A percentile compares a stretch with the other conserved stretches of the same genome.
Conservation (phyloP, 2,888 invertebrate species). For the Ophion ellenae region DNA sequence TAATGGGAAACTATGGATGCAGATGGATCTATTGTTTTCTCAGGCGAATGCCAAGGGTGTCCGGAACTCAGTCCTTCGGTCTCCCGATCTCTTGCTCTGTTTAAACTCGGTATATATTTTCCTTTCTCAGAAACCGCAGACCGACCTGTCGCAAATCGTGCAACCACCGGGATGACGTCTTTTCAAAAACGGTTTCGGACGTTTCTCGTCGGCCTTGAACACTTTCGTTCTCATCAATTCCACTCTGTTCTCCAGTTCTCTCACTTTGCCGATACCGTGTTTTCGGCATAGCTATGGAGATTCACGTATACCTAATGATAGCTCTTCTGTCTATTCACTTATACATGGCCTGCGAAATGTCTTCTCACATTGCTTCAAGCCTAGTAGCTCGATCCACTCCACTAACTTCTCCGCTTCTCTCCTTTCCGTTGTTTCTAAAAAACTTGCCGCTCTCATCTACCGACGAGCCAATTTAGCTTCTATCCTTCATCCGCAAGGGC, state of each 20-base stretch:
- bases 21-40: constrained; percentile 78
- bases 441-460: constrained; percentile 4
- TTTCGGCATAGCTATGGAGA: neutral
- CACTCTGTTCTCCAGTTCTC: constrained; percentile 23
- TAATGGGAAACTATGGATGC: constrained; percentile 76
- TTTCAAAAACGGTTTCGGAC: constrained; percentile 58
- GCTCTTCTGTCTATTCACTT: constrained; percentile 45
- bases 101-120: constrained; percentile 16
- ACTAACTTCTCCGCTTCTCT: constrained; percentile 40
- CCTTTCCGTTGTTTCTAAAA: constrained; percentile 33
- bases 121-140: constrained; percentile 45
- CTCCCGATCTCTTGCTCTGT: constrained; percentile 38
- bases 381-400: constrained; percentile 27
- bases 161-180: constrained; percentile 52
- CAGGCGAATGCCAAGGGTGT: constrained; percentile 61
- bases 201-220: constrained; percentile 47
- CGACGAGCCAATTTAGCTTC: constrained; percentile 24
- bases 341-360: constrained; percentile 47
- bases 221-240: constrained; percentile 24
- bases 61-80: constrained; percentile 62
- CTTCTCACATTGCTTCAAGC: constrained; percentile 5
- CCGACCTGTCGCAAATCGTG: constrained; percentile 35
- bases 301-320: constrained; percentile 45
- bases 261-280: constrained; percentile 26
- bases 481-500: constrained; percentile 19